Evolutionary conservation across 2,888 invertebrate genomes (phyloP).

Genomic region (Amblyjoppa fuscipennis): DNA sequence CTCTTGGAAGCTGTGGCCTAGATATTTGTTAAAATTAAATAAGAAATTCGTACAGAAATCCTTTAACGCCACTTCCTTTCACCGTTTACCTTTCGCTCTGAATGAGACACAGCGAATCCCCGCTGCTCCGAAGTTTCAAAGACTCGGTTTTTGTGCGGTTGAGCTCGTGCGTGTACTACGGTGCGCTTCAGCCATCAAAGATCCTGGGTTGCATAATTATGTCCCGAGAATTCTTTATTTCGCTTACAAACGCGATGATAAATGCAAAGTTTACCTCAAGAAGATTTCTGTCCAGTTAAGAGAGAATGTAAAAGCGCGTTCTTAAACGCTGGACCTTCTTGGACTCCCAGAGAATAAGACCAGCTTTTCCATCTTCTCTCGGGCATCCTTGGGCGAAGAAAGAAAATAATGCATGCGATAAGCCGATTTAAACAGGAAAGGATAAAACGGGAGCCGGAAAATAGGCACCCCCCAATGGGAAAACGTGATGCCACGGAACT

Average conservation of each 20-base stretch:
- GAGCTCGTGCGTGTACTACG: not conserved
- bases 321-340: not conserved
- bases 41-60: conserved; percentile 6
- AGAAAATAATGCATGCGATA: conserved; percentile 9
- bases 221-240: not conserved
- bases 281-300: not conserved
- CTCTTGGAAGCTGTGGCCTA: not conserved
- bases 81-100: not conserved
- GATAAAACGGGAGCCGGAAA: conserved; percentile 24
- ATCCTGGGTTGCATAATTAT: not conserved
- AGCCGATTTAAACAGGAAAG: conserved; percentile 39
- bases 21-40: not conserved
- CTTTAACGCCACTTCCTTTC: conserved; percentile 1
- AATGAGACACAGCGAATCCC: not conserved
- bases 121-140: not conserved
- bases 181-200: not conserved
- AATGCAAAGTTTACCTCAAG: not conserved
- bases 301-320: not conserved
- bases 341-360: not conserved
- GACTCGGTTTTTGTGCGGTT: not conserved
- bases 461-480: not conserved
- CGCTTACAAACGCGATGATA: not conserved
- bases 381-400: not conserved
- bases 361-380: not conserved
- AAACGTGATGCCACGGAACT: conserved; percentile 23